Evolutionary conservation across 2,113 vertebrate genomes (phyloP), one percentile per base, ranked within the genome.

Genomic region (Procavia capensis): DNA sequence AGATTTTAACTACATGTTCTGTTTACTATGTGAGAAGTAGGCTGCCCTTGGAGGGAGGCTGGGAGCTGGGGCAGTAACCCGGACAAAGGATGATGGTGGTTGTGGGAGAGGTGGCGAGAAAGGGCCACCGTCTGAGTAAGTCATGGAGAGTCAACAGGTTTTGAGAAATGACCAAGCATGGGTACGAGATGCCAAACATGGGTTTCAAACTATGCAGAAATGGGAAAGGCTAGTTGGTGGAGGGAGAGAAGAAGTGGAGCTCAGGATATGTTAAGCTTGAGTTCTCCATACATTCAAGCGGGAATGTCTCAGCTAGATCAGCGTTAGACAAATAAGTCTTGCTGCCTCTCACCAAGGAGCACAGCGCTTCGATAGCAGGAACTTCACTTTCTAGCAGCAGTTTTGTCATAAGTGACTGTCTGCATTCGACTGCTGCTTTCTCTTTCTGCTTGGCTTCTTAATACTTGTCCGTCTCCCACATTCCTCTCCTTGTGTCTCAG

Each of bases 11-110:
- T 24, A 79, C 29, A n/a, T 17, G 47, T 8, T 81, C 39, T 43
- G 31, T 63, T 25, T n/a, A 39, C 79, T 27, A 41, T 29, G 54
- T 25, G 34, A 27, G 59, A 29, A 31, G 2, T 25, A 29, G 54
- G 36, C 9, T 2, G 0, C 82, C 22, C 3, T 9, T 9, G 41
- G 25, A 8, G 9, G 41, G 45, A 47, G 2, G 72, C 34, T 6
- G 14, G 9, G 29, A 27, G 36, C 16, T 0, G 2, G 11, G 0
- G 81, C 43, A 22, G 14, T 50, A 25, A 61, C 10, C 39, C 79
- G 66, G 39, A 14, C 0, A 2, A 6, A 19, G 29, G 13, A n/a
- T 0, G 29, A 70, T 0, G 6, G 50, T 1, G 47, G 20, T 1
- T 5, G n/a, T 5, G 1, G 34, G 47, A 22, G 6, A 41, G 31